Conservation (phyloP, 2,888 invertebrate genomes). For the Drosophila nigricruria region DNA sequence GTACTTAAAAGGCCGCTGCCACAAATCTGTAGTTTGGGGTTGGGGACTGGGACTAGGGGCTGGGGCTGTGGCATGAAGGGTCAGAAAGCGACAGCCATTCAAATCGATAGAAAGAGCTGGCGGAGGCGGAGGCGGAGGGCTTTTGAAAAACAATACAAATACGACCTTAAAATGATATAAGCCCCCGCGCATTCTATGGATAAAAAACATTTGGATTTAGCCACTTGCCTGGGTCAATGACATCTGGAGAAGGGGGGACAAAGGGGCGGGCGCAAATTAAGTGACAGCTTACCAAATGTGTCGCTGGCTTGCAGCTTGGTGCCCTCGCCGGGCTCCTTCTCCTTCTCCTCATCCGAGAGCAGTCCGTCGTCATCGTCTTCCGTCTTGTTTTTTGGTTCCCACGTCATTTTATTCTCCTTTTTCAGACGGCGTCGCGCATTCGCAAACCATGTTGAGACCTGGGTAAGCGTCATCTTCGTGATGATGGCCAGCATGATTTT, state of each 20-base stretch:
- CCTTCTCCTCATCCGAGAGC: slow-evolving; percentile 94
- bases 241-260: slow-evolving; percentile 1
- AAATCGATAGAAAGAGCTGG: slow-evolving; percentile 41
- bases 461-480: slow-evolving; percentile 97
- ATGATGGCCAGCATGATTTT: slow-evolving; percentile 98
- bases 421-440: slow-evolving; percentile 96
- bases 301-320: slow-evolving; percentile 86
- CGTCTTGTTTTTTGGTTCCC: slow-evolving; percentile 97
- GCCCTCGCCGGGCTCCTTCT: slow-evolving; percentile 90
- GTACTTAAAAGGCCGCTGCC: slow-evolving; percentile 80
- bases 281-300: slow-evolving; percentile 67
- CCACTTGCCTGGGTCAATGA: slow-evolving; percentile 44
- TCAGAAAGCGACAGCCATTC: slow-evolving; percentile 44
- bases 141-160: slow-evolving; percentile 49
- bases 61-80: slow-evolving; percentile 16
- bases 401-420: slow-evolving; percentile 99
- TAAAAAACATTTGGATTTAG: slow-evolving; percentile 20
- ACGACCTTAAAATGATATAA: slow-evolving; percentile 54
- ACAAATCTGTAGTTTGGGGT: slow-evolving; percentile 59
- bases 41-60: background rate
- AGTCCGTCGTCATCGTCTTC: slow-evolving; percentile 95
- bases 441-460: slow-evolving; percentile 98
- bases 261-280: slow-evolving; percentile 25
- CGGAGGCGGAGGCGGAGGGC: slow-evolving; percentile 21
- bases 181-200: slow-evolving; percentile 18